Evolutionary conservation across 2,113 vertebrate species (phyloP).

Genomic region (Nothobranchius furzeri): DNA sequence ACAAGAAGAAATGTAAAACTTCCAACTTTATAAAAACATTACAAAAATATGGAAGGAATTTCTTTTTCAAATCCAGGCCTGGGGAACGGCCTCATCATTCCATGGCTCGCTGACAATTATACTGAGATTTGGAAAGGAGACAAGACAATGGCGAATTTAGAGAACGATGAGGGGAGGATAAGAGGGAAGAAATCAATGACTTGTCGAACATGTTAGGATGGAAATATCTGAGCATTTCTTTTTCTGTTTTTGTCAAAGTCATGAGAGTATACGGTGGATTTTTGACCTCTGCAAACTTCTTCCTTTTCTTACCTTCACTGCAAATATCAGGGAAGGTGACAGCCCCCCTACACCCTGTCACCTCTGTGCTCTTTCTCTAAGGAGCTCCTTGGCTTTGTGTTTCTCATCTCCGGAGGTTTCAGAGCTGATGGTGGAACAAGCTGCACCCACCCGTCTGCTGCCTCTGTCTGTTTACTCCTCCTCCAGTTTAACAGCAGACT

Average conservation of each 20-base stretch:
- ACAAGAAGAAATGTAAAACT: conserved; percentile 1
- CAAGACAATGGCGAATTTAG: conserved; percentile 15
- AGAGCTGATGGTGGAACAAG: conserved; percentile 33
- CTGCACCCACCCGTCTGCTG: conserved; percentile 31
- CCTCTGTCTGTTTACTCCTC: conserved; percentile 30
- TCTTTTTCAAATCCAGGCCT: conserved; percentile 14
- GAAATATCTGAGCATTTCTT: conserved; percentile 17
- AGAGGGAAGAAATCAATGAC: conserved; percentile 9
- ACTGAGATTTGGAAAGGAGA: conserved; percentile 23
- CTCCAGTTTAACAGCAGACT: conserved; percentile 3
- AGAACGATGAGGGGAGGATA: conserved; percentile 13
- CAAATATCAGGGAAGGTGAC: conserved; percentile 38
- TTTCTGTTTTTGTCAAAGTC: background rate
- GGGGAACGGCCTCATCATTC: conserved; percentile 23
- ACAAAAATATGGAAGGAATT: background rate
- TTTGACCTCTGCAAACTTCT: conserved; percentile 43
- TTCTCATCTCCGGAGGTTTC: conserved; percentile 31
- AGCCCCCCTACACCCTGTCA: conserved; percentile 49
- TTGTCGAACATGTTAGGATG: conserved; percentile 18
- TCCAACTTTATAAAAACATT: background rate
- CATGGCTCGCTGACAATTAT: conserved; percentile 24
- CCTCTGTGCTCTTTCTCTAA: conserved; percentile 33
- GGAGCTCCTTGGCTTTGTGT: conserved; percentile 19
- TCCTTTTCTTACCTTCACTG: conserved; percentile 15
- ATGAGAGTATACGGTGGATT: conserved; percentile 15